Conservation (phyloP, 1,140 invertebrate genomes). For the Matsumurasca onukii region DNA sequence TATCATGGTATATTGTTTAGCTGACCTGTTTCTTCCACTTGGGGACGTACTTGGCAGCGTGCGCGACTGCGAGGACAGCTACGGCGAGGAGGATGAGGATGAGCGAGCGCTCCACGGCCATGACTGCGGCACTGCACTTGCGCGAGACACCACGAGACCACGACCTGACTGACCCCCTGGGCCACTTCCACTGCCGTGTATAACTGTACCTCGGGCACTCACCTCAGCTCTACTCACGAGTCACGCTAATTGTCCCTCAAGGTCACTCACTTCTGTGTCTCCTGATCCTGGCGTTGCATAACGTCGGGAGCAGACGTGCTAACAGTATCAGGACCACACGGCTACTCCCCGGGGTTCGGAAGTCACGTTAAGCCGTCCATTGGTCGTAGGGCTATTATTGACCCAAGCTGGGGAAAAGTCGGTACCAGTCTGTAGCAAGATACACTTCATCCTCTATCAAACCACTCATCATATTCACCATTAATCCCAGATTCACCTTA, state of each 20-base stretch:
- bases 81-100: not conserved
- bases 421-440: too few relatives aligned
- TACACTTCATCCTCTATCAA: too few relatives aligned
- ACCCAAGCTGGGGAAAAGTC: too few relatives aligned
- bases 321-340: too few relatives aligned
- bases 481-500: too few relatives aligned
- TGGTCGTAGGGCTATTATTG: too few relatives aligned
- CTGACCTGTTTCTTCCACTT: constrained; percentile 78
- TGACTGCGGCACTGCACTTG: too few relatives aligned
- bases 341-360: too few relatives aligned
- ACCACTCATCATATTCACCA: too few relatives aligned
- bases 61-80: not conserved
- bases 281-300: not conserved
- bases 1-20: not conserved
- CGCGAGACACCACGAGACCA: not conserved
- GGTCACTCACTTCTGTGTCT: constrained; percentile 38
- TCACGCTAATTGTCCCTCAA: not conserved
- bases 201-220: not conserved
- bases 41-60: constrained; percentile 59
- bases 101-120: not conserved
- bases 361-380: too few relatives aligned
- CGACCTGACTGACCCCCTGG: not conserved
- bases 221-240: too few relatives aligned
- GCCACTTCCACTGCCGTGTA: not conserved
- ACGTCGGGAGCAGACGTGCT: too few relatives aligned